These are phyloP conservation scores for Tetranychus cinnabarinus DNA, from an alignment of 1,140 invertebrate species.

Conservation along the genomic window DNA sequence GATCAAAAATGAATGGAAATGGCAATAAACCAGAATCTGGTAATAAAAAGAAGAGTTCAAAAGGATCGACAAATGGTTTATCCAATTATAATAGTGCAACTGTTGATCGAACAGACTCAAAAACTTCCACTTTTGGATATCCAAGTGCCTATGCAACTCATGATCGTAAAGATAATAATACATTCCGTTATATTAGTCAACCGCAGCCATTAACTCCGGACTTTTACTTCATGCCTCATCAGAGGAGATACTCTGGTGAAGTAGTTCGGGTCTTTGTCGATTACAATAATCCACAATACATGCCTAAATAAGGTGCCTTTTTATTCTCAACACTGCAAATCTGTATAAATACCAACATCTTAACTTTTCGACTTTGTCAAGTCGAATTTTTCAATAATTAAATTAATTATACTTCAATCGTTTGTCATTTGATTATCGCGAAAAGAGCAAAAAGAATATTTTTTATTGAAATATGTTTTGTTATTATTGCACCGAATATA, in stretches of 20 bases:
- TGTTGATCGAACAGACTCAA: not conserved
- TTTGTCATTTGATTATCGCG: no score
- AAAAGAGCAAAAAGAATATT: no score
- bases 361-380: no score
- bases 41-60: not conserved
- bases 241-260: constrained; percentile 72
- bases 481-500: no score
- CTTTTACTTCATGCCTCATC: constrained; percentile 84
- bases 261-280: constrained; percentile 72
- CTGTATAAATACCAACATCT: no score
- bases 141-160: constrained; percentile 1
- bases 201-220: constrained; percentile 31
- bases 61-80: not conserved
- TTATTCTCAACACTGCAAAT: no score
- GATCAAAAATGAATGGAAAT: not conserved
- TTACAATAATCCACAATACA: constrained; percentile 30
- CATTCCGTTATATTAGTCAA: not conserved
- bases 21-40: not conserved
- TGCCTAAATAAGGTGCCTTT: not conserved
- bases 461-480: no score
- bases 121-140: not conserved
- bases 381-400: no score
- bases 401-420: no score
- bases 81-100: not conserved
- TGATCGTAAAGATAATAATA: not conserved